These are phyloP conservation scores for Frieseomelitta varia DNA, from an alignment of 1,140 invertebrate species.

Conservation along the genomic window DNA sequence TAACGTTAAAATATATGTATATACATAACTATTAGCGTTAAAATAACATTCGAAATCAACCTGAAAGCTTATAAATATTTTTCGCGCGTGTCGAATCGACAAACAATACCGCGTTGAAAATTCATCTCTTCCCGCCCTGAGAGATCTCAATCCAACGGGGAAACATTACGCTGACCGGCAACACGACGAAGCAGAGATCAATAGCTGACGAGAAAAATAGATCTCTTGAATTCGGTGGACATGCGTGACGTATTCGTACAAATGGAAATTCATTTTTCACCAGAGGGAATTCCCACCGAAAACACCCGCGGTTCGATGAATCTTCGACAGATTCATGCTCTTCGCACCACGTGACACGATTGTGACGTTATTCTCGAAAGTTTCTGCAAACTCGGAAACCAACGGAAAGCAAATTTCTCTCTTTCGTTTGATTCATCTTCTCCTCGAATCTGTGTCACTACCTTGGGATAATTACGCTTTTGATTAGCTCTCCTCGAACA, in stretches of 20 bases:
- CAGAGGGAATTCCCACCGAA: not conserved
- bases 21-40: too few relatives aligned
- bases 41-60: not conserved
- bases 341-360: not conserved
- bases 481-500: not conserved
- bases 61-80: not conserved
- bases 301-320: not conserved
- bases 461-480: not conserved
- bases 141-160: slow-evolving; percentile 3
- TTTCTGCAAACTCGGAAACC: too few relatives aligned
- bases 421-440: not conserved
- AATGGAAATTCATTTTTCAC: slow-evolving; percentile 43
- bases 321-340: not conserved
- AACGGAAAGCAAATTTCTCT: not conserved
- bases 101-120: not conserved
- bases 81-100: not conserved
- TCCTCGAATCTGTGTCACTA: not conserved
- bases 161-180: slow-evolving; percentile 21
- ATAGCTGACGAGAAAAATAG: slow-evolving; percentile 14
- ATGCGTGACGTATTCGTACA: slow-evolving; percentile 13
- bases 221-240: slow-evolving; percentile 16
- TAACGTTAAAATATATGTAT: too few relatives aligned
- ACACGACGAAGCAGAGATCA: not conserved
- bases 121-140: not conserved
- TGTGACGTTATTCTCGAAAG: not conserved